Base-by-base conservation (phyloP, 2,888 invertebrate genomes). In the Leucozona laternaria region DNA sequence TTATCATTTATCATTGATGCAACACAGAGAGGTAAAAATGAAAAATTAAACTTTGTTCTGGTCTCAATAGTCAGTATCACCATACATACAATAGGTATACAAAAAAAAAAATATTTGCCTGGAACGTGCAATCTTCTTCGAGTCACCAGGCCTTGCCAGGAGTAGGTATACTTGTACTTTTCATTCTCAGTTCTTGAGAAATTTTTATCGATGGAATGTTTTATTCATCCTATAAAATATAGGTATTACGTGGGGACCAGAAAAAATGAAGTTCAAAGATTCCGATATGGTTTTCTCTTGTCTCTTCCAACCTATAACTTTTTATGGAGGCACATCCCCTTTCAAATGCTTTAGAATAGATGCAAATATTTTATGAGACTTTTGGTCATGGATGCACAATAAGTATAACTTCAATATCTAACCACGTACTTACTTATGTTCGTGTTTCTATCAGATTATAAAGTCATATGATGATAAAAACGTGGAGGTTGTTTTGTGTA, bases 201-300 rank as follows among this genome's bases (percentile, higher is more conserved):
- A 84, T 84, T 84, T 84, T 84, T 84, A 84, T 84, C 84, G 79
- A 79, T 53, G 79, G 79, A 79, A 84, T 84, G 79, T 79, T 79
- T 84, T 84, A 84, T 84, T 79, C 84, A 84, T 84, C 57, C 75
- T 64, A 84, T 84, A 84, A 79, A 84, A 84, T 84, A 84, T 84
- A 76, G 79, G 76, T 71, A 79, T 84, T 84, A 84, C 84, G 84
- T 84, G 84, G 25, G 6, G 53, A 25, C 25, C 76, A 43, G 75
- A 79, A 79, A 79, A 84, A 57, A 79, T 64, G 75, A 57, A 55
- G 57, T 64, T 83, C 66, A 55, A 73, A 73, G 79, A 70, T 73
- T 75, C 68, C 68, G 82, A 73, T 57, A 57, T 11, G 57, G 31
- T 31, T 57, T 7, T 31, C 31, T 31, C 31, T 31, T 31, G 2